phyloP scores from a whole-genome alignment of 2,113 vertebrate species.

The Genyomyrus donnyi region DNA sequence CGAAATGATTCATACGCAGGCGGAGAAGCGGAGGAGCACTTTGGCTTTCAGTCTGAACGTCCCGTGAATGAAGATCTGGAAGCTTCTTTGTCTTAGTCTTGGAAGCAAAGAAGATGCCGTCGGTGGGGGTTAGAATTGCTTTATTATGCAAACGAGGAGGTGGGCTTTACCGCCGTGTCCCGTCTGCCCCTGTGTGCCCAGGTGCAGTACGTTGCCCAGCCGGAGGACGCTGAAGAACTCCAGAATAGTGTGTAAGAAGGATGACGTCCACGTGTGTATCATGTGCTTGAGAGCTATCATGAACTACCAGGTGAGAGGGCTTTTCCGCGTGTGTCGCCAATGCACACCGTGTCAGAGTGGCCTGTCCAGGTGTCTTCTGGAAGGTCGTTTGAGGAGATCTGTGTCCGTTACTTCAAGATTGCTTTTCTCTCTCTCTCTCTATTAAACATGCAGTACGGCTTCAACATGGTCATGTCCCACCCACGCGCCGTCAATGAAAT shows the following conservation, averaged over 20 bases:
- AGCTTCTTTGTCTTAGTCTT: not conserved
- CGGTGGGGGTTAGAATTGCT: not conserved
- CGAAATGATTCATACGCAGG: not conserved
- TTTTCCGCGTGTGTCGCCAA: not conserved
- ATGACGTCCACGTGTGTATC: slow-evolving; percentile 93
- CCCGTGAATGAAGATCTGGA: not conserved
- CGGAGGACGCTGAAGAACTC: slow-evolving; percentile 89
- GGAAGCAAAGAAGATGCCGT: not conserved
- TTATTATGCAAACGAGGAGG: not conserved
- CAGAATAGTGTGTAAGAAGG: slow-evolving; percentile 88
- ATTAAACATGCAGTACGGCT: slow-evolving; percentile 73
- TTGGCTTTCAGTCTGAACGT: not conserved
- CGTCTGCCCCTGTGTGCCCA: slow-evolving; percentile 35
- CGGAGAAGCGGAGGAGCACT: not conserved
- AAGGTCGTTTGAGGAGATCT: not conserved
- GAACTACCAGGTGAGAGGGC: slow-evolving; percentile 86
- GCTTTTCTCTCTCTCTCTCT: slow-evolving; percentile 7
- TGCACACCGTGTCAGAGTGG: too few relatives aligned
- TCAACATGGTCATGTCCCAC: slow-evolving; percentile 99
- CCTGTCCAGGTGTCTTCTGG: not conserved
- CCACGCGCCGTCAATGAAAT: slow-evolving; percentile 95
- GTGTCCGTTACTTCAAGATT: not conserved
- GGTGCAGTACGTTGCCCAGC: slow-evolving; percentile 89
- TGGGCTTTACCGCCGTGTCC: slow-evolving; percentile 3
- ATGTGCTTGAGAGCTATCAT: slow-evolving; percentile 96